phyloP scores from a whole-genome alignment of 2,888 invertebrate species.

The Tachystola acroxantha region DNA sequence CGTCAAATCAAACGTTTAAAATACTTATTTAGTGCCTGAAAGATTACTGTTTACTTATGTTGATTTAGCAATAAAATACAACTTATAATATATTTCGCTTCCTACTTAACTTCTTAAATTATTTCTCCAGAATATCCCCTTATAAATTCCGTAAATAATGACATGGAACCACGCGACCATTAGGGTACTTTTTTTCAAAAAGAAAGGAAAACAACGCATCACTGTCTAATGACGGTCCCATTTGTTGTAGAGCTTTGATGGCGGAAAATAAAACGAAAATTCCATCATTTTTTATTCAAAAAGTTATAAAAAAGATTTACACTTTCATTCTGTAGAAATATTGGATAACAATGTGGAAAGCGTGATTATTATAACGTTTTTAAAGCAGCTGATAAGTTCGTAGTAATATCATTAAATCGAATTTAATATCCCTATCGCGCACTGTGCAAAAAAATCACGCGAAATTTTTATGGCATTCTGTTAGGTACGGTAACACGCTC shows the following conservation, averaged over 20 bases:
- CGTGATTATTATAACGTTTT: too few species aligned
- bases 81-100: conserved; percentile 1
- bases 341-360: not conserved
- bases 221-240: conserved; percentile 32
- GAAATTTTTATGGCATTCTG: too few species aligned
- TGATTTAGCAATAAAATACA: not conserved
- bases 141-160: conserved; percentile 25
- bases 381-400: too few species aligned
- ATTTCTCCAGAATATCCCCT: conserved; percentile 3
- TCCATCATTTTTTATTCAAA: conserved; percentile 52
- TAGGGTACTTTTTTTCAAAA: conserved; percentile 29
- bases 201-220: conserved; percentile 28
- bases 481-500: too few species aligned
- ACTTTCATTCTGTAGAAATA: conserved; percentile 1
- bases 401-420: too few species aligned
- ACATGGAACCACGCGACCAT: conserved; percentile 42
- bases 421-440: too few species aligned
- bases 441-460: too few species aligned
- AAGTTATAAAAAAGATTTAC: conserved; percentile 36
- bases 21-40: not conserved
- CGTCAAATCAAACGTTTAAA: too few species aligned
- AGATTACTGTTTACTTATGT: not conserved
- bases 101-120: conserved; percentile 39
- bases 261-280: conserved; percentile 55
- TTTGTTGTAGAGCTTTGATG: conserved; percentile 23